Conservation (phyloP, 1,140 invertebrate genomes). For the Caenorhabditis remanei region DNA sequence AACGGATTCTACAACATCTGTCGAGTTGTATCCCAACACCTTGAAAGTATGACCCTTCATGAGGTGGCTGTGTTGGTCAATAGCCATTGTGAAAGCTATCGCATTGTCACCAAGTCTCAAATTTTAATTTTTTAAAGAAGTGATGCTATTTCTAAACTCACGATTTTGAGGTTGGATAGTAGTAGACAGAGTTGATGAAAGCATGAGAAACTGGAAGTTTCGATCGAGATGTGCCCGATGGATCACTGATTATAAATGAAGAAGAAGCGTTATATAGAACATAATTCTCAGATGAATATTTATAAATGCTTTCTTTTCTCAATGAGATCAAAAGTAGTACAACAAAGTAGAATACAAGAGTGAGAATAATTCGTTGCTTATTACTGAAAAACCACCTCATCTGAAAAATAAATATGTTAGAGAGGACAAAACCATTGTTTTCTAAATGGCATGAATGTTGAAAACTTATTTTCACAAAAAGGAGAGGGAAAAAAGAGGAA, state of each 20-base stretch:
- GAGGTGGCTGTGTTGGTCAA: neutral
- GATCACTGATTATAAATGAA: neutral
- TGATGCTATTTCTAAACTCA: neutral
- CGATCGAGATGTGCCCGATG: neutral
- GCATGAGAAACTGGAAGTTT: constrained; percentile 46
- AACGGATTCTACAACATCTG: neutral
- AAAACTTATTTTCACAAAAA: neutral
- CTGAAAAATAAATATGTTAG: neutral
- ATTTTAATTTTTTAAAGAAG: neutral
- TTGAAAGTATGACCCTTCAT: neutral
- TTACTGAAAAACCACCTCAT: neutral
- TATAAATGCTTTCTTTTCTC: neutral
- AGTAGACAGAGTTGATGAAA: constrained; percentile 48
- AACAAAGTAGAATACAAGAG: neutral
- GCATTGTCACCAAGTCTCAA: constrained; percentile 40
- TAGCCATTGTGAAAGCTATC: constrained; percentile 6
- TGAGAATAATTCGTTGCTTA: neutral
- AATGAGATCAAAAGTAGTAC: neutral
- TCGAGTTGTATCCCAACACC: neutral
- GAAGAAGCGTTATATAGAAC: neutral
- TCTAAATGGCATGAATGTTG: neutral
- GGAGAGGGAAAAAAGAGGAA: neutral
- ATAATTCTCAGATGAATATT: neutral
- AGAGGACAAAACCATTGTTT: neutral
- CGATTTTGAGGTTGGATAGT: constrained; percentile 51